Evolutionary conservation across 2,113 vertebrate species (phyloP).

Genomic region (Martes martes): DNA sequence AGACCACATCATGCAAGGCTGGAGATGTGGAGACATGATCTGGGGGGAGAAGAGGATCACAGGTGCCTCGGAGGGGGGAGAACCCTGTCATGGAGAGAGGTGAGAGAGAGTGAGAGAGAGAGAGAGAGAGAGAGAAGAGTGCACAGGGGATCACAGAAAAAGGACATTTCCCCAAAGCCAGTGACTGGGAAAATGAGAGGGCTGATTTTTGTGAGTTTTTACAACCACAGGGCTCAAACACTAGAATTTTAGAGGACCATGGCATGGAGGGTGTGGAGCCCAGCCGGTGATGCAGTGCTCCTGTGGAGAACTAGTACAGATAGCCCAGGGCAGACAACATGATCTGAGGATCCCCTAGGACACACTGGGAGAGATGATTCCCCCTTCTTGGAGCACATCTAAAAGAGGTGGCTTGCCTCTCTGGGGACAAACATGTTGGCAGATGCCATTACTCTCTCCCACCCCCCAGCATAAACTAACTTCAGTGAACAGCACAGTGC

Average conservation of each 20-base stretch:
- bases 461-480: background rate
- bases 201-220: background rate
- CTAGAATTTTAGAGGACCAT: background rate
- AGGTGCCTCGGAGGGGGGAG: background rate
- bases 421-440: background rate
- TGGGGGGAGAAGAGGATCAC: background rate
- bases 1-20: background rate
- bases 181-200: background rate
- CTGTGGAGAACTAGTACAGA: background rate
- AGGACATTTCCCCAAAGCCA: background rate
- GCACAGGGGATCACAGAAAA: background rate
- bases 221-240: background rate
- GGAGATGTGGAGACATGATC: background rate
- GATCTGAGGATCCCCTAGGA: background rate
- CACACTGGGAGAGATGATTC: background rate
- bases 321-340: background rate
- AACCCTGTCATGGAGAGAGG: background rate
- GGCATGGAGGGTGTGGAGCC: background rate
- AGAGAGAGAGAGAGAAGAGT: background rate
- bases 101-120: background rate
- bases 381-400: background rate
- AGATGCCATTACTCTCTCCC: background rate
- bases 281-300: background rate
- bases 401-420: background rate
- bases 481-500: background rate